A percentile compares a stretch with the other conserved stretches of the same genome.
Conservation (phyloP, 1,140 invertebrate genomes). For the Aleiodes sp. region DNA sequence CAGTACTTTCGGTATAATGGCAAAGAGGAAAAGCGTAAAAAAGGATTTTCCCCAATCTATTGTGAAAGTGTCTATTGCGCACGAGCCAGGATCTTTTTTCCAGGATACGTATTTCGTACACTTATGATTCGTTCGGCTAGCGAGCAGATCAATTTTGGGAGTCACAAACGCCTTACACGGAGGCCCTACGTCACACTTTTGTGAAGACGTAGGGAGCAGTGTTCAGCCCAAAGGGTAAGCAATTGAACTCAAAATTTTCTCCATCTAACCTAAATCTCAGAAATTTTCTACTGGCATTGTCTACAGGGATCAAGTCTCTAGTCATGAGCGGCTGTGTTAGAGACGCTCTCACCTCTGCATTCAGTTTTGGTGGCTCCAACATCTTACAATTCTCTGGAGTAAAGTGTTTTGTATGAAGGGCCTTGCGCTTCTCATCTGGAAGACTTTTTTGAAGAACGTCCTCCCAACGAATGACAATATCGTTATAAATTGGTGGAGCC, state of each 20-base stretch:
- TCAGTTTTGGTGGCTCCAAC: constrained; percentile 29
- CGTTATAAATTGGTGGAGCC: background rate
- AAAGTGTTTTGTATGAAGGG: constrained; percentile 29
- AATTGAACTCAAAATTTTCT: no score
- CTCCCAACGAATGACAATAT: constrained; percentile 19
- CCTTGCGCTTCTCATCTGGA: constrained; percentile 13
- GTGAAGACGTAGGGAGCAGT: no score
- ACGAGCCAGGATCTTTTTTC: constrained; percentile 40
- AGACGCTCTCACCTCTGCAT: constrained; percentile 19
- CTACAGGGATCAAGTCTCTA: constrained; percentile 37
- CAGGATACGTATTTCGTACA: constrained; percentile 42
- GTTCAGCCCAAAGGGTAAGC: no score
- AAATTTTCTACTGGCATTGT: no score
- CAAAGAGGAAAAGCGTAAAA: constrained; percentile 42
- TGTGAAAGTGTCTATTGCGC: constrained; percentile 45
- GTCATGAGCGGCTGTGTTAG: constrained; percentile 7
- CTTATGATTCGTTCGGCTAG: constrained; percentile 42
- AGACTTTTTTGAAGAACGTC: constrained; percentile 24
- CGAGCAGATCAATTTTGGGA: constrained; percentile 45
- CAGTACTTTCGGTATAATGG: constrained; percentile 38
- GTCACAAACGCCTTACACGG: constrained; percentile 26
- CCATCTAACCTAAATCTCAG: no score
- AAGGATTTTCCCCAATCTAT: constrained; percentile 38
- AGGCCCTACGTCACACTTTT: no score
- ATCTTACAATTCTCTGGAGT: constrained; percentile 31